Conservation (phyloP, 2,797 vertebrate genomes). For the Somateria mollissima region DNA sequence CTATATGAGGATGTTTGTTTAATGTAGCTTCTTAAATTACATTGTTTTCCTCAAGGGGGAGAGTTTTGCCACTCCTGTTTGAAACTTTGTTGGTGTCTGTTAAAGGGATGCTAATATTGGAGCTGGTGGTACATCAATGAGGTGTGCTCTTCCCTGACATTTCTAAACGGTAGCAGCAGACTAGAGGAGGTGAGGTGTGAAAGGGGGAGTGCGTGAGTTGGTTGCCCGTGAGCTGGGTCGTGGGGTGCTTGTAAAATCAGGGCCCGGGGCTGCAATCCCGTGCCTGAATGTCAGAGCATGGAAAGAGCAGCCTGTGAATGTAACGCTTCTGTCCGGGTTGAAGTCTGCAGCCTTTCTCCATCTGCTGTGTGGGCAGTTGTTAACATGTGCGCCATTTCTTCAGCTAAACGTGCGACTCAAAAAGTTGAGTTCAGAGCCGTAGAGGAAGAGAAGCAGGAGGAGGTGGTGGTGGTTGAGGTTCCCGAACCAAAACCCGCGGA, state of each 20-base stretch:
- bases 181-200: neutral
- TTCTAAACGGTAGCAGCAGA: neutral
- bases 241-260: neutral
- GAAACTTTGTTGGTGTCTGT: neutral
- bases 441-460: conserved; percentile 76
- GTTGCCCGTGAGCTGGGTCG: neutral
- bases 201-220: neutral
- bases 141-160: neutral
- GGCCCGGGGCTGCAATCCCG: neutral
- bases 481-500: conserved; percentile 66
- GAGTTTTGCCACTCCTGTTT: neutral
- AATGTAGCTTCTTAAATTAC: neutral
- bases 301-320: neutral
- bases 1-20: neutral
- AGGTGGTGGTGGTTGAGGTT: conserved; percentile 76
- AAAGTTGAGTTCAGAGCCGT: conserved; percentile 76
- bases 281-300: neutral
- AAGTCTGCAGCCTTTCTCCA: neutral
- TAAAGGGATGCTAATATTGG: accelerated
- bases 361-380: neutral
- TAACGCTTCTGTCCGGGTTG: neutral
- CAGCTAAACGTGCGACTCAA: conserved; percentile 83
- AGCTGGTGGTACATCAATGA: neutral
- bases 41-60: neutral
- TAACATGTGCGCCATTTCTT: conserved; percentile 75